Evolutionary conservation across 92 coral and sea anemone genomes (phyloP).

Genomic region (Palythoa heliodiscus): DNA sequence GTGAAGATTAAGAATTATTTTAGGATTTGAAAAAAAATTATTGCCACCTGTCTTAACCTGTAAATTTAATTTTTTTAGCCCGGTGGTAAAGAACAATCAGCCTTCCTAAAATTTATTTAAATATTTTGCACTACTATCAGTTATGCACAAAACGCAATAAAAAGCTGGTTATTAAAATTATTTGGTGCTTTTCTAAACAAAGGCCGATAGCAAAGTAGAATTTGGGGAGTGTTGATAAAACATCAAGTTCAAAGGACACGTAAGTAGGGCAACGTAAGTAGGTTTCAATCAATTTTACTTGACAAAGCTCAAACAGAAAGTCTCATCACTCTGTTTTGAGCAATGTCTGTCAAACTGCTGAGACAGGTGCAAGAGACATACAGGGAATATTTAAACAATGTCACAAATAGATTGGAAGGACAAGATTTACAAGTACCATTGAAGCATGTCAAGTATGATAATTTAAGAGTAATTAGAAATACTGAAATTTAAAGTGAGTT

Average conservation of each 20-base stretch:
- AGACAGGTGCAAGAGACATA: conserved; percentile 21
- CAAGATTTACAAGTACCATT: not conserved
- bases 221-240: conserved; percentile 67
- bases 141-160: conserved; percentile 7
- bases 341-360: not conserved
- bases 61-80: not conserved
- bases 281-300: conserved; percentile 68
- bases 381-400: not conserved
- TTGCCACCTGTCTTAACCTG: not conserved
- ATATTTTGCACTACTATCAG: conserved; percentile 10
- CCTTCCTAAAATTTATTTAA: not conserved
- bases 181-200: conserved; percentile 97
- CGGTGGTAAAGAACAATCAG: not conserved
- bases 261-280: conserved; percentile 99
- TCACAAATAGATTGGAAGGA: not conserved
- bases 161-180: conserved; percentile 49
- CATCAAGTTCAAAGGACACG: conserved; percentile 92
- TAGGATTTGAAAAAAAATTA: not conserved
- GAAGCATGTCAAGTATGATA: no score
- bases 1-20: not conserved
- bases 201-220: conserved; percentile 91
- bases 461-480: no score
- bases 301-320: conserved; percentile 15
- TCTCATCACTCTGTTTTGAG: not conserved
- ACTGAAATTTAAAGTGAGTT: no score